Evolutionary conservation across 1,140 invertebrate genomes (phyloP), one percentile per base, ranked within the genome.

Genomic region (Meteorus sp.): DNA sequence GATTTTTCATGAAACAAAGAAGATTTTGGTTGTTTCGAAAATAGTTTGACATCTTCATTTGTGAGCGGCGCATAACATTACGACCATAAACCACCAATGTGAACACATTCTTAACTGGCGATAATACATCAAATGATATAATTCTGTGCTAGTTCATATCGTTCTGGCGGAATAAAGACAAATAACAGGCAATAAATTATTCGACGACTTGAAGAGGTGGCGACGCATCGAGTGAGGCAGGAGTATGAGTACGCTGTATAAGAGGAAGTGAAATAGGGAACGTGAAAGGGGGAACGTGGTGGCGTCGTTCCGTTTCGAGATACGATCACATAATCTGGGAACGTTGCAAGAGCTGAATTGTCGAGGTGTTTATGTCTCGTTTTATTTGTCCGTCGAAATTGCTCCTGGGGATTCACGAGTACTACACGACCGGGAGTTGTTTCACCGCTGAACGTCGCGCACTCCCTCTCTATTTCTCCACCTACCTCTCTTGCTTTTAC

Each of bases 251-350:
- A n/a, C n/a, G n/a, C n/a, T n/a, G 5, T 13, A 17, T 25, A 17
- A 31, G 41, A 45, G 25, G 8, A 3, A 29, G 41, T 45, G 43
- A 56, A 22, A 37, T 23, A 11, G 39, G 8, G n/a, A 56, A 25
- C 4, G 29, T 19, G 17, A 47, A 19, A 27, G n/a, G 33, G 55
- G 50, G 25, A 48, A 19, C 19, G 47, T 45, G 43, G 25, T 41
- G 33, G 47, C 19, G 33, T 58, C 31, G 37, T 58, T 58, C 43
- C 56, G 45, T 48, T 43, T 51, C 33, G 43, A 39, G 56, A 58
- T 44, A 58, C 56, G 56, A 58, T 58, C 56, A 50, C 56, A 58
- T 58, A 58, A 58, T 58, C 56, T 58, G 56, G 17, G 47, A 58
- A 41, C 37, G 47, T 58, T 58, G 56, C 45, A 51, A 25, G 47